phyloP scores from a whole-genome alignment of 2,113 vertebrate genomes.

The Cervus canadensis region DNA sequence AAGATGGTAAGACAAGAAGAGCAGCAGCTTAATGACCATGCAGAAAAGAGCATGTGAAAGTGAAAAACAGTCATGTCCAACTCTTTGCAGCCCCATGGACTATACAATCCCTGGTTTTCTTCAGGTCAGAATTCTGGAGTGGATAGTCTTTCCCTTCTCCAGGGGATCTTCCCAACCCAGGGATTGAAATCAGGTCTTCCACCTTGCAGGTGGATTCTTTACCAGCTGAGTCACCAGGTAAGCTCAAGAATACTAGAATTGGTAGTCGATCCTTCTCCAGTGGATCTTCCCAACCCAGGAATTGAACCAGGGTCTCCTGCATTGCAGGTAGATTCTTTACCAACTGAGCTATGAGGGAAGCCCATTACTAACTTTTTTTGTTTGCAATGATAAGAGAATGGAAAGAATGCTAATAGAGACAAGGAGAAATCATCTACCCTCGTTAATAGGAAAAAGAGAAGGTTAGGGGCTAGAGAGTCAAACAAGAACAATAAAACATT shows the following conservation, averaged over 20 bases:
- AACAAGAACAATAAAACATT: background rate
- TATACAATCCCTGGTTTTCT: background rate
- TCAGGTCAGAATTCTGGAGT: background rate
- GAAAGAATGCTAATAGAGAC: background rate
- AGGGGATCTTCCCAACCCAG: background rate
- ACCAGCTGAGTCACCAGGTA: background rate
- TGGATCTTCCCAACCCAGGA: background rate
- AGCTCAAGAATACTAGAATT: background rate
- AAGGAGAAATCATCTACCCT: background rate
- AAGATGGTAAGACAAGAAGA: background rate
- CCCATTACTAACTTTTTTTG: background rate
- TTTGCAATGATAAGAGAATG: background rate
- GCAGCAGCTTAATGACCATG: background rate
- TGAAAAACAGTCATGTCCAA: background rate
- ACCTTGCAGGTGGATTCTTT: background rate
- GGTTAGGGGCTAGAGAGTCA: background rate
- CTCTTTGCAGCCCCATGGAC: fast-evolving
- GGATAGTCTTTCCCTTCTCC: background rate
- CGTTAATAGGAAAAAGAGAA: background rate
- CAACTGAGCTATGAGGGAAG: background rate
- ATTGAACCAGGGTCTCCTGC: background rate
- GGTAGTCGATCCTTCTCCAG: background rate
- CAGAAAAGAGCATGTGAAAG: background rate
- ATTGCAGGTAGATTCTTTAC: background rate
- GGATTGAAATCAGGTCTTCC: background rate